Evolutionary conservation across 1,140 invertebrate genomes (phyloP), one percentile per base, ranked within the genome.

Genomic region (Melipona quadrifasciata): DNA sequence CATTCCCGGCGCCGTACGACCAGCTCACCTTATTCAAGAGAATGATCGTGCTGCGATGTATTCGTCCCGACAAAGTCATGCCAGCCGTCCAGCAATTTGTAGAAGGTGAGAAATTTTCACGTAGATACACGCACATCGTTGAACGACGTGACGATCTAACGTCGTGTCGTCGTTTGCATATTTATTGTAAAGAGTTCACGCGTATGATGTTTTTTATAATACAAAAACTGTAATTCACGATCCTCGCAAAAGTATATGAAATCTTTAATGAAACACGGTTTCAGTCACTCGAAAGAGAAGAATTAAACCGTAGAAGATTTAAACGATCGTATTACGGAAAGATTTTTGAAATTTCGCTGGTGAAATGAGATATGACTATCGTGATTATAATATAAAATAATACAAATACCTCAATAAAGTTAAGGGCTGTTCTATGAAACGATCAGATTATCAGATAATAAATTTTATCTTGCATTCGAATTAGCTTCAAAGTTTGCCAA

Each of bases 21-120:
- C 93, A 96, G 89, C 93, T 98, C 17, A 95, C 94, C 53, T 70
- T 91, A 17, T 98, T 99, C 93, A 97, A 99, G 95, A 97, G 96
- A 94, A 94, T 99, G 88, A 93, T 98, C 77, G 93, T 99, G 1
- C 93, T 99, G 14, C 96, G 98, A 55, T 98, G 97, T 91, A 95
- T 99, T 72, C 95, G 98, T 71, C 96, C 97, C 51, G 98, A 99
- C 94, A 99, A 99, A 96, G 96, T 99, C 86, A 95, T 99, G 64
- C 97, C 98, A 11, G 97, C 97, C 4, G 96, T 98, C 14, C 97
- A 98, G 93, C 94, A 96, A 76, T 97, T 97, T 92, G 96, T 98
- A 31, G 94, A 95, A 96, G 95, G 98, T 98, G 94, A 83, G 27
- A 53, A 24, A 24, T 12, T 0, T 21, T 47, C 39, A 16, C 12